Conservation (phyloP, 2,797 vertebrate genomes). For the Mico argentatus region DNA sequence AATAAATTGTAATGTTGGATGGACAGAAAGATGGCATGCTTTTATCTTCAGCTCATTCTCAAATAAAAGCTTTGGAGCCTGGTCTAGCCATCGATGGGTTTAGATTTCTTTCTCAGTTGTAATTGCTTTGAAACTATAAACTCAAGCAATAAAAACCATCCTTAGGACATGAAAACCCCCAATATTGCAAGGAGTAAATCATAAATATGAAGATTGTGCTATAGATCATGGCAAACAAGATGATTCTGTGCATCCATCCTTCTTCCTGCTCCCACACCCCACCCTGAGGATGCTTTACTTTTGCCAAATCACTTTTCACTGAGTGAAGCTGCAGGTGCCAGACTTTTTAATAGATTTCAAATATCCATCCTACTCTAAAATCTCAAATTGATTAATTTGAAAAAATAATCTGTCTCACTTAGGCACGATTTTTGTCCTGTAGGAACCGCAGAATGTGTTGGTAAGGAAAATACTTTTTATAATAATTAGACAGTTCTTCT, state of each 20-base stretch:
- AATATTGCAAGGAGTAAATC: not conserved
- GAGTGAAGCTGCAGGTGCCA: not conserved
- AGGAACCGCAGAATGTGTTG: not conserved
- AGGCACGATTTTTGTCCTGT: not conserved
- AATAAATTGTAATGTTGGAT: not conserved
- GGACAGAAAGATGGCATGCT: not conserved
- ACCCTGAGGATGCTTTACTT: not conserved
- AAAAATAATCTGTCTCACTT: too few species aligned
- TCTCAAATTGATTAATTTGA: not conserved
- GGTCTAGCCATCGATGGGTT: not conserved
- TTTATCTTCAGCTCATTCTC: not conserved
- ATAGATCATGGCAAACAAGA: not conserved
- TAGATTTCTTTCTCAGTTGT: not conserved
- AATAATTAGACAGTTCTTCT: not conserved
- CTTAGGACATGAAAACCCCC: not conserved
- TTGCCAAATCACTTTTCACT: not conserved
- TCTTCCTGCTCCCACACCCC: not conserved
- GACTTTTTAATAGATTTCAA: not conserved
- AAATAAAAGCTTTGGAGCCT: not conserved
- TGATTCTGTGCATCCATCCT: accelerated
- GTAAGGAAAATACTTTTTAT: not conserved
- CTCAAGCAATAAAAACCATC: not conserved
- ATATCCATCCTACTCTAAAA: not conserved
- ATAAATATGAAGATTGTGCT: not conserved
- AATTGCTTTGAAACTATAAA: not conserved